Evolutionary conservation across 2,797 vertebrate species (phyloP).

Genomic region (Aplochiton taeniatus): DNA sequence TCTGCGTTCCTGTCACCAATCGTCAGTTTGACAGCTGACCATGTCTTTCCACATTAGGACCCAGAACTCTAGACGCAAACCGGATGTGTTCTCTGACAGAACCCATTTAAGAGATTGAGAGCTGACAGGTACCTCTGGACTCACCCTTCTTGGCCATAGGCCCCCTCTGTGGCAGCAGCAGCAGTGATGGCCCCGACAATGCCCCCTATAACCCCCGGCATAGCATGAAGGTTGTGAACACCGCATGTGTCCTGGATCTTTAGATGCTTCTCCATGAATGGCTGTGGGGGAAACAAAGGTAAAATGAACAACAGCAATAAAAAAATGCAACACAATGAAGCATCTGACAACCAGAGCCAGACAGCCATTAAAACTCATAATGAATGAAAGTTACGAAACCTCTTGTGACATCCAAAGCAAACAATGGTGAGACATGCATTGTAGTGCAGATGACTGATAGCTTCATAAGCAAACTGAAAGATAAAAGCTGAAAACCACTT

Average conservation of each 20-base stretch:
- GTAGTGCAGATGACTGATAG: no score
- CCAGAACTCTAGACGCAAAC: background rate
- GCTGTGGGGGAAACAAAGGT: conserved; percentile 68
- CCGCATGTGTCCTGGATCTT: conserved; percentile 96
- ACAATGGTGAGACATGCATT: no score
- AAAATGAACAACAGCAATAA: no score
- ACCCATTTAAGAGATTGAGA: background rate
- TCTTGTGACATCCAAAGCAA: no score
- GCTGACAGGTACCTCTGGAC: conserved; percentile 11
- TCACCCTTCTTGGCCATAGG: conserved; percentile 86
- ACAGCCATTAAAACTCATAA: background rate
- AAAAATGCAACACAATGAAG: no score
- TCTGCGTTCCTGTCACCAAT: no score
- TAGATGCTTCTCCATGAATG: conserved; percentile 85
- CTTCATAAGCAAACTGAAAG: no score
- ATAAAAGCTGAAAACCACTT: no score
- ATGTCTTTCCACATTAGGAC: no score
- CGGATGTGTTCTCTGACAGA: background rate
- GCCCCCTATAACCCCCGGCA: conserved; percentile 92
- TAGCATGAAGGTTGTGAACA: conserved; percentile 92
- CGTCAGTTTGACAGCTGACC: no score
- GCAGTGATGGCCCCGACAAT: conserved; percentile 93
- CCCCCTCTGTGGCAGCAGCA: conserved; percentile 69
- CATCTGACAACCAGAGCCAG: no score
- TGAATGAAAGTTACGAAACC: background rate